These are phyloP conservation scores for Diaprepes abbreviatus DNA, from an alignment of 2,888 invertebrate species.

Conservation along the genomic window DNA sequence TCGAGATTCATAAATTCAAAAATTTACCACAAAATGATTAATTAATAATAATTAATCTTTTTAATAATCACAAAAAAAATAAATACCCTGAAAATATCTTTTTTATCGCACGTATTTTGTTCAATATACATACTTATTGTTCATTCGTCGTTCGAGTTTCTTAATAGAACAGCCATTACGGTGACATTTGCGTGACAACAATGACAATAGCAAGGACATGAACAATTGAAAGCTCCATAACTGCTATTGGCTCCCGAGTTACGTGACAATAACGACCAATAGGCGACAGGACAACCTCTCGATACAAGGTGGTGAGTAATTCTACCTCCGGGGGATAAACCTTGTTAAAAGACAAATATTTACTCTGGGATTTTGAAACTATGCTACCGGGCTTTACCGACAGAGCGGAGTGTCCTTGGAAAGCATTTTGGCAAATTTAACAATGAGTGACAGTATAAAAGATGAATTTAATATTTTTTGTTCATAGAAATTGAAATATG, in stretches of 20 bases:
- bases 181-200: slow-evolving; percentile 63
- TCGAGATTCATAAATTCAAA: too few species aligned
- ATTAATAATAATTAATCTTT: too few species aligned
- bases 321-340: slow-evolving; percentile 41
- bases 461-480: slow-evolving; percentile 60
- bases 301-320: slow-evolving; percentile 39
- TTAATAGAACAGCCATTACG: slow-evolving; percentile 49
- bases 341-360: slow-evolving; percentile 48
- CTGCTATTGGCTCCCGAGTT: slow-evolving; percentile 59
- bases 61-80: too few species aligned
- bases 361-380: slow-evolving; percentile 37
- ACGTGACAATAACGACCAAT: slow-evolving; percentile 65
- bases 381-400: slow-evolving; percentile 35
- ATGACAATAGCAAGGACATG: slow-evolving; percentile 62
- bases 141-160: neutral
- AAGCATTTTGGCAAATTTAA: slow-evolving; percentile 49
- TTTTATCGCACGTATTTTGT: slow-evolving; percentile 2
- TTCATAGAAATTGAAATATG: slow-evolving; percentile 57
- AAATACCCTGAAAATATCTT: neutral
- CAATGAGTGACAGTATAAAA: slow-evolving; percentile 65
- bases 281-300: slow-evolving; percentile 50
- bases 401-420: slow-evolving; percentile 42
- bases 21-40: too few species aligned
- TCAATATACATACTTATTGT: neutral
- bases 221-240: slow-evolving; percentile 58